Base-by-base conservation (phyloP, 2,888 invertebrate genomes). In the Melikaiella ostensackeni region DNA sequence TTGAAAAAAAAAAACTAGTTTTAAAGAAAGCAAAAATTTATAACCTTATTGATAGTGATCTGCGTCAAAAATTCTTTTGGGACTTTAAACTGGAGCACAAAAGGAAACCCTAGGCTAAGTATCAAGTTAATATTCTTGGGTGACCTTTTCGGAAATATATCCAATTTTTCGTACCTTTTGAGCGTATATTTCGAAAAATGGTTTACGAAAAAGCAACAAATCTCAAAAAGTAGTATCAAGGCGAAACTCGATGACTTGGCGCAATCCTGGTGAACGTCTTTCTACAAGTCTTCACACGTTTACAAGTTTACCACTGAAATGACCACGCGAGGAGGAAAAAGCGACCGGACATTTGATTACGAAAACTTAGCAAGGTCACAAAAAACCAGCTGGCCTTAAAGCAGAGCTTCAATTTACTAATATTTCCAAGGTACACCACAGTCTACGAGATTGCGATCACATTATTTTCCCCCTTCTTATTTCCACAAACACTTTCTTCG, bases 331-430 rank as follows among this genome's bases (percentile, higher is more conserved):
- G 13, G 13, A 1, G 24, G 24, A n/a, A 57, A 24, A 57, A 6
- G 11, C 57, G 57, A 57, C 57, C 21, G 24, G 13, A 21, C 57
- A 57, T 57, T 57, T 57, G 11, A 19, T 57, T 57, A 57, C 27
- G 7, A 61, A 61, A 61, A 61, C 30, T 61, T 30, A 19, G 27
- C 62, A 62, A 62, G 62, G 62, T 33, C 62, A 33, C n/a, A 33
- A 62, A 62, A 55, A 62, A 62, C 62, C 33, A 62, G 62, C 30
- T 62, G 33, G 16, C 62, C 62, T 62, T 62, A 62, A 62, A 8
- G 30, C n/a, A 33, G 62, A 33, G 19, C 62, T 55, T 21, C 6
- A 16, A 62, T 30, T 62, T 62, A 62, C 16, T 33, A 62, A 27
- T 62, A 55, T 55, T 19, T 3, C 11, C 55, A 55, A 21, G 55